A percentile compares a stretch with the other conserved stretches of the same genome.
Evolutionary conservation across 2,888 invertebrate genomes (phyloP).

Genomic region (Calephelis perditalis): DNA sequence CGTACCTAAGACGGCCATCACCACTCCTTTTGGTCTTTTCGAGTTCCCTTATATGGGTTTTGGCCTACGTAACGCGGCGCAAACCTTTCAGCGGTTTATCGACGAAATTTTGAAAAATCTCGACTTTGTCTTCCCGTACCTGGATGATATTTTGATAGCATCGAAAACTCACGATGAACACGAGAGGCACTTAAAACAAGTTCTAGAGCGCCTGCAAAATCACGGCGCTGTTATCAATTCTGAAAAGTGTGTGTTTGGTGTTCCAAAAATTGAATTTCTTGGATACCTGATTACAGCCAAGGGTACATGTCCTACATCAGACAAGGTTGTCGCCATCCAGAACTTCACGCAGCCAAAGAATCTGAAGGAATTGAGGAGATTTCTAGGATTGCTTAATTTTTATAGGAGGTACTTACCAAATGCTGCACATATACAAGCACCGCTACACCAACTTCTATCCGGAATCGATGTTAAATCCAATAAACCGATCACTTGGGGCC

Average conservation of each 20-base stretch:
- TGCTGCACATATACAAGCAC: background rate
- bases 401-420: background rate
- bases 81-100: no score
- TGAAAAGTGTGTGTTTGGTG: background rate
- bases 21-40: no score
- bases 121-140: no score
- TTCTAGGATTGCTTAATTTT: background rate
- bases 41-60: no score
- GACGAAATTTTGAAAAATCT: no score
- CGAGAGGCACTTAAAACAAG: background rate
- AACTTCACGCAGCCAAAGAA: background rate
- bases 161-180: background rate
- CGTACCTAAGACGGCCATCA: no score
- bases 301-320: background rate
- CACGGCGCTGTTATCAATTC: background rate
- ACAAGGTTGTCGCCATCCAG: background rate
- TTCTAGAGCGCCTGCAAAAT: background rate
- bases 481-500: no score
- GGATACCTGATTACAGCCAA: background rate
- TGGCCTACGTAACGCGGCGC: no score
- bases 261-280: background rate
- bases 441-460: background rate
- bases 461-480: no score
- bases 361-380: background rate
- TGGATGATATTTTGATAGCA: no score